phyloP scores from a whole-genome alignment of 2,888 invertebrate species.

The Corbicula japonica region DNA sequence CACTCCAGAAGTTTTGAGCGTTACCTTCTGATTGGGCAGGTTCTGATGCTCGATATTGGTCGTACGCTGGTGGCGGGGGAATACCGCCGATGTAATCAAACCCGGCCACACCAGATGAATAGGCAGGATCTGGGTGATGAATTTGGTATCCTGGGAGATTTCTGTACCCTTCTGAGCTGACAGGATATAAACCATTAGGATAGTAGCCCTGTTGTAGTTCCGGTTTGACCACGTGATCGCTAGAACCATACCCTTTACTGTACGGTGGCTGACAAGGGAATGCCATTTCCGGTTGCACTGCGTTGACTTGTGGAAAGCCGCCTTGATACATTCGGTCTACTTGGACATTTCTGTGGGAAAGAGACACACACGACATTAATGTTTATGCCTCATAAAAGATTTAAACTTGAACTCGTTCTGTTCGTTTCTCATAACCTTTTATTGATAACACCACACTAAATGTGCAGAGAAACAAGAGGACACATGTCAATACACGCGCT shows the following conservation, averaged over 20 bases:
- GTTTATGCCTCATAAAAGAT: no score
- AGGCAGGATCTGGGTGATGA: slow-evolving; percentile 13
- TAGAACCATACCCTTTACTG: background rate
- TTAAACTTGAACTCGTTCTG: no score
- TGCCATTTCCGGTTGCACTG: background rate
- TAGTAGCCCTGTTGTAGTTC: slow-evolving; percentile 23
- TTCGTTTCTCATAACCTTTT: no score
- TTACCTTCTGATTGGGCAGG: background rate
- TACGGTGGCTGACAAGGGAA: background rate
- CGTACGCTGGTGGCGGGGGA: slow-evolving; percentile 21
- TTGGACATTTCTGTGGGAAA: slow-evolving; percentile 24
- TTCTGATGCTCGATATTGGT: slow-evolving; percentile 25
- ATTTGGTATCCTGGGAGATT: background rate
- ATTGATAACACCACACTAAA: no score
- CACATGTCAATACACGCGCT: no score
- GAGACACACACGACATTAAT: no score
- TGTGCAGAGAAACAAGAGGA: no score
- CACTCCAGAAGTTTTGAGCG: slow-evolving; percentile 14
- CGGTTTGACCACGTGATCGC: slow-evolving; percentile 19
- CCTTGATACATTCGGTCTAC: slow-evolving; percentile 17
- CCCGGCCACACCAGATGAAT: background rate
- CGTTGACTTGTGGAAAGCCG: background rate
- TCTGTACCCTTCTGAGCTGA: background rate
- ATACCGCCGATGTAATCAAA: background rate
- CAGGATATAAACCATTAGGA: slow-evolving; percentile 39